phyloP scores from a whole-genome alignment of 2,113 vertebrate species.

The Leucosticte australis region DNA sequence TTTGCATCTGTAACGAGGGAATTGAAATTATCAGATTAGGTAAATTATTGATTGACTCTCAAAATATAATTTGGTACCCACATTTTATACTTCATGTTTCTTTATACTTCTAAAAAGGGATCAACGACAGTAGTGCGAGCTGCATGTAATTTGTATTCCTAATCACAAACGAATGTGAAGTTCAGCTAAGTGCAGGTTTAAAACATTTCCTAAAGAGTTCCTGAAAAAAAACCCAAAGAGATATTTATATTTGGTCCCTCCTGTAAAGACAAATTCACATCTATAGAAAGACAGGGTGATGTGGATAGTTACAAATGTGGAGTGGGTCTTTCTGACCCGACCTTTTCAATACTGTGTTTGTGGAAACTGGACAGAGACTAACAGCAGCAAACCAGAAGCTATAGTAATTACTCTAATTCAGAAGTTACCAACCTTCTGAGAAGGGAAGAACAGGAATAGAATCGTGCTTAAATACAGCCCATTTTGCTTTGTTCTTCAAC shows the following conservation, averaged over 20 bases:
- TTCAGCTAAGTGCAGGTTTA: not conserved
- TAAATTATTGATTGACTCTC: not conserved
- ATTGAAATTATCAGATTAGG: not conserved
- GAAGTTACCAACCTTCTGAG: constrained; percentile 42
- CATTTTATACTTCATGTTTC: not conserved
- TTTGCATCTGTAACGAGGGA: not conserved
- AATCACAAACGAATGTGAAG: not conserved
- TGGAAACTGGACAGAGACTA: constrained; percentile 49
- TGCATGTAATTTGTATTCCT: not conserved
- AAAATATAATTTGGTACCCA: not conserved
- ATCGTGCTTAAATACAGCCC: constrained; percentile 21
- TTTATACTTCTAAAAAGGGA: not conserved
- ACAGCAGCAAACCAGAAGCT: constrained; percentile 42
- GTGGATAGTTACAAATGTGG: not conserved
- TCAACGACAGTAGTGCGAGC: not conserved
- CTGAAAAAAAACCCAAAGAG: not conserved
- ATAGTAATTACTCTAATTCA: constrained; percentile 51
- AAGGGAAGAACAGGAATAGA: constrained; percentile 20
- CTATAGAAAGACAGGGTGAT: not conserved
- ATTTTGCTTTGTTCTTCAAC: constrained; percentile 64
- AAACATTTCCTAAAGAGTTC: not conserved
- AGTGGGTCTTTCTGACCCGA: not conserved
- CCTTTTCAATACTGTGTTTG: not conserved
- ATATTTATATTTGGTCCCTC: not conserved
- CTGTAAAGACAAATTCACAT: not conserved